Percentiles rank a stretch among this genome's conserved stretches.
Conservation (phyloP, 2,797 vertebrate species). For the Emys orbicularis region DNA sequence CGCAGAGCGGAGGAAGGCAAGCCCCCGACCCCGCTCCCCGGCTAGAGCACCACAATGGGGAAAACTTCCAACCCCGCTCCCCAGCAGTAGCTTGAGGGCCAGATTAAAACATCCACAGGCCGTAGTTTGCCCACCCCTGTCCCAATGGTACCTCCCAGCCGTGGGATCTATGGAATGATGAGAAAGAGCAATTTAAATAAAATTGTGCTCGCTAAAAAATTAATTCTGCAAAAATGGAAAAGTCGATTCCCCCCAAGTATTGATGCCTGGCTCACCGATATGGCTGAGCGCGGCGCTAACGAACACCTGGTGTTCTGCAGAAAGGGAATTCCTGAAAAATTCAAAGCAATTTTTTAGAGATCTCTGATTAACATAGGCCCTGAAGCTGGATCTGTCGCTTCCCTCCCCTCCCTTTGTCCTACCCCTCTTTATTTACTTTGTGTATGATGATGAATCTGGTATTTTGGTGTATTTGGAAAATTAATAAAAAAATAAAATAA, state of each 20-base stretch:
- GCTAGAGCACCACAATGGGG: no score
- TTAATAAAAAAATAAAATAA: not conserved
- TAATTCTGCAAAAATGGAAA: not conserved
- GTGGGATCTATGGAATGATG: no score
- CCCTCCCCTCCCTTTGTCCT: not conserved
- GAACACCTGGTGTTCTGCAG: not conserved
- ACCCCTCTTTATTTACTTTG: not conserved
- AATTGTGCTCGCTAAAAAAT: not conserved
- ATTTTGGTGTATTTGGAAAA: not conserved
- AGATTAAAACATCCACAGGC: no score
- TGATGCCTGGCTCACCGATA: not conserved
- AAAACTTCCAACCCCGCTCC: no score
- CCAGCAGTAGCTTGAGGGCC: no score
- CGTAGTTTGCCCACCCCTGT: no score
- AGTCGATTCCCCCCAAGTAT: not conserved
- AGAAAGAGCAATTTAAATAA: not conserved
- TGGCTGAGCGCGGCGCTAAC: no score
- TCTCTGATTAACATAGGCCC: not conserved
- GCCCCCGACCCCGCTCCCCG: no score
- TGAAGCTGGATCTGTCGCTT: not conserved
- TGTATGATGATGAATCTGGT: not conserved
- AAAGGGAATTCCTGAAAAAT: not conserved
- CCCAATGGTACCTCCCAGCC: not conserved
- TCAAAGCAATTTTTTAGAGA: not conserved
- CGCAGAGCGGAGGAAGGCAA: no score